phyloP scores from a whole-genome alignment of 2,888 invertebrate species.

The Apamea anceps region DNA sequence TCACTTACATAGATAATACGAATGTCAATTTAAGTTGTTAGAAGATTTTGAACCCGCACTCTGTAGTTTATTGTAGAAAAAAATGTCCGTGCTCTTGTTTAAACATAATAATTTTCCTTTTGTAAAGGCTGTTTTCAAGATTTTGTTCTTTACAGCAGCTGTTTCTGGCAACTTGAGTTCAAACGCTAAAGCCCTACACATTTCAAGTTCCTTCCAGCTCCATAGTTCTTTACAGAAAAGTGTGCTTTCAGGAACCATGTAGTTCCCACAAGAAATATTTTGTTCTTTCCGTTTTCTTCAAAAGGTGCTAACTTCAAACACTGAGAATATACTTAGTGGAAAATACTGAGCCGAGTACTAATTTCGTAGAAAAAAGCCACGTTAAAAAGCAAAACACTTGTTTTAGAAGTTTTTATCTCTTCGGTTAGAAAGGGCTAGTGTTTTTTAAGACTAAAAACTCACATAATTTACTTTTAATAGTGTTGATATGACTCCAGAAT shows the following conservation, averaged over 20 bases:
- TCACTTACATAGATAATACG: neutral
- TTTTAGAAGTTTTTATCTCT: neutral
- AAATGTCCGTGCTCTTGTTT: neutral
- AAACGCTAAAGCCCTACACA: conserved; percentile 20
- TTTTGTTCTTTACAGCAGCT: neutral
- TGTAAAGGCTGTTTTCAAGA: neutral
- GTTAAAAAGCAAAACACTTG: neutral
- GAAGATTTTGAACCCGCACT: neutral
- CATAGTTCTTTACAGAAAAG: conserved; percentile 29
- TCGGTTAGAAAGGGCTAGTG: neutral
- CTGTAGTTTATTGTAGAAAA: neutral
- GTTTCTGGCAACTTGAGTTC: conserved; percentile 31
- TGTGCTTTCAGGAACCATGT: conserved; percentile 17
- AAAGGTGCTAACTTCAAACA: conserved; percentile 3
- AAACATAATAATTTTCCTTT: neutral
- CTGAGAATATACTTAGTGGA: conserved; percentile 10
- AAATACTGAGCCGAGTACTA: neutral
- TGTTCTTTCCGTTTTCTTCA: conserved; percentile 16
- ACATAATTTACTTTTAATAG: neutral
- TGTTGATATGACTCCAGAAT: too few species aligned
- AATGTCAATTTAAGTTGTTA: neutral
- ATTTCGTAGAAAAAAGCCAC: neutral
- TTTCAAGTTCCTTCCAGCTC: conserved; percentile 26
- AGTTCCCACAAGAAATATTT: conserved; percentile 31
- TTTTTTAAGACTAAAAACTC: neutral